Conservation (phyloP, 2,797 vertebrate genomes). For the Chiropotes sagulatus region DNA sequence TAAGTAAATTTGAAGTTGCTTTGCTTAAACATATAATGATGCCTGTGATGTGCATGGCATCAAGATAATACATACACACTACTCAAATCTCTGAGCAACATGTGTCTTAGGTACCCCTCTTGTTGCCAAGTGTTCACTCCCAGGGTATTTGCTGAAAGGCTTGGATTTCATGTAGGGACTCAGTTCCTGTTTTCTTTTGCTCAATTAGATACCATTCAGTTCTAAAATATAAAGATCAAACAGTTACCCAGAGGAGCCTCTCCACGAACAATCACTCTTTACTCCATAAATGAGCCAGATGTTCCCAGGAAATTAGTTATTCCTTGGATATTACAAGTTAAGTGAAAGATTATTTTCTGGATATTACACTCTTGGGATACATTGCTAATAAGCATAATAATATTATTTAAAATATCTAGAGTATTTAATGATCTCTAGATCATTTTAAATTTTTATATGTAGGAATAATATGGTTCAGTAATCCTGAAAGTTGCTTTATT, state of each 20-base stretch:
- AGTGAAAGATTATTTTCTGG: background rate
- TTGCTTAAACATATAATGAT: background rate
- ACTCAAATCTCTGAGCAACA: background rate
- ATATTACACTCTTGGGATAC: background rate
- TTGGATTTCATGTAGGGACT: background rate
- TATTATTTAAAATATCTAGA: background rate
- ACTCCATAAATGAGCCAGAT: conserved; percentile 3
- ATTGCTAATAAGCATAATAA: background rate
- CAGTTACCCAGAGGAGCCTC: background rate
- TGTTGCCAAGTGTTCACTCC: background rate
- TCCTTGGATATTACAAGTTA: background rate
- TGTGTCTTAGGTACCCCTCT: background rate
- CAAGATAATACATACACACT: accelerated
- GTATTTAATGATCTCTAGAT: background rate
- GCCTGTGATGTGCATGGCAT: background rate
- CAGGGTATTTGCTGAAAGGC: background rate
- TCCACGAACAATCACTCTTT: background rate
- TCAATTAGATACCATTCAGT: background rate
- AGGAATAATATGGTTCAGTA: background rate
- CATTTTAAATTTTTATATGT: background rate
- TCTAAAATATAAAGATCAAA: background rate
- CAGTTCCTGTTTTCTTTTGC: background rate
- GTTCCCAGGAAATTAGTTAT: background rate
- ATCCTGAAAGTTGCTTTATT: background rate
- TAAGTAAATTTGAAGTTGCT: conserved; percentile 11